Conservation (phyloP, 2,888 invertebrate genomes). For the Julus scanicus region DNA sequence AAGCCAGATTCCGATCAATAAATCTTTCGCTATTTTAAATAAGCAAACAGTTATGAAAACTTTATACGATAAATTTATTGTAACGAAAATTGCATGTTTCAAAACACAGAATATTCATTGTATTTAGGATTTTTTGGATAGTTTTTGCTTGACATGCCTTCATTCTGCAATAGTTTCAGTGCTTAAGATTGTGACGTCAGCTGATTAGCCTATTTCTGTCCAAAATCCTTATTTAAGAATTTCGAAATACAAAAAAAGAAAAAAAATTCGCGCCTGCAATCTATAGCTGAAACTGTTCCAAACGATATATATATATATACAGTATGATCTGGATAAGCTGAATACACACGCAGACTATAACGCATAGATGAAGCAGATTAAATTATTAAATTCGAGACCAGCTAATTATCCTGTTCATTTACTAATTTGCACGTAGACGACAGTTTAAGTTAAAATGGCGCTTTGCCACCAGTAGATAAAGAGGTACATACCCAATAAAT, state of each 20-base stretch:
- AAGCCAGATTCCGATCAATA: not conserved
- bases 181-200: too few species aligned
- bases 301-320: not conserved
- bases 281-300: not conserved
- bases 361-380: not conserved
- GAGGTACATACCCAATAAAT: not conserved
- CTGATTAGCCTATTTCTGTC: too few species aligned
- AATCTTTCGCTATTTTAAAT: not conserved
- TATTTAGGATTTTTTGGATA: too few species aligned
- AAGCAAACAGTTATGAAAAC: too few species aligned
- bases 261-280: not conserved
- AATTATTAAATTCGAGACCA: not conserved
- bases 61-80: too few species aligned
- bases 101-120: too few species aligned
- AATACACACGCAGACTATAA: not conserved
- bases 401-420: not conserved
- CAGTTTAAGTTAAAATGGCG: conserved; percentile 1
- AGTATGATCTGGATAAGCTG: not conserved
- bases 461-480: not conserved
- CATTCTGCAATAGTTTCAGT: too few species aligned
- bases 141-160: too few species aligned
- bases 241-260: not conserved
- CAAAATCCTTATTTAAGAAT: not conserved
- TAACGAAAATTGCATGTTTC: too few species aligned
- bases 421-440: conserved; percentile 1